Conservation (phyloP, 37 sponge, comb jelly and placozoan species). For the Mnemiopsis leidyi region DNA sequence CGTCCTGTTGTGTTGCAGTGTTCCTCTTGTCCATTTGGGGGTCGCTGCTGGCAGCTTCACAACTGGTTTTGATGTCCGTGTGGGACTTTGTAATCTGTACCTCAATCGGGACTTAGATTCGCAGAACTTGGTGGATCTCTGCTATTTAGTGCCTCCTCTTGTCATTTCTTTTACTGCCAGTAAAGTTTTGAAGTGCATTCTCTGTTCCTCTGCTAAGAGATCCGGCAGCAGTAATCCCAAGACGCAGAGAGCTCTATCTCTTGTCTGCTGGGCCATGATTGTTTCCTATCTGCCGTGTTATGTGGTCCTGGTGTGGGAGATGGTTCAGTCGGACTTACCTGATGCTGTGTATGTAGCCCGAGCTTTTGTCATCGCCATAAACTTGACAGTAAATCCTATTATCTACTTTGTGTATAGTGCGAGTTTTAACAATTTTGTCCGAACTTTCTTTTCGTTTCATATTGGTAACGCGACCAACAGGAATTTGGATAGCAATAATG, state of each 20-base stretch:
- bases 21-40: not conserved
- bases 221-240: not conserved
- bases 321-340: not conserved
- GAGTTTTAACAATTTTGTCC: not conserved
- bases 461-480: no score
- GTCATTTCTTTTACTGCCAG: constrained; percentile 21
- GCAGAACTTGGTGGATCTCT: not conserved
- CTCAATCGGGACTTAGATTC: not conserved
- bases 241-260: constrained; percentile 20
- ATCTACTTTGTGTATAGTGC: not conserved
- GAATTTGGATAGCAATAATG: no score
- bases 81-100: not conserved
- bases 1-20: not conserved
- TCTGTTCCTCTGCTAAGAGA: not conserved
- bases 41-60: not conserved
- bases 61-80: not conserved
- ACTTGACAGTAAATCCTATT: not conserved
- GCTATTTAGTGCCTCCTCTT: constrained; percentile 31
- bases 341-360: not conserved
- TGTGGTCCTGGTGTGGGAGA: not conserved
- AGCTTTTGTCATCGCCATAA: not conserved
- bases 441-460: not conserved
- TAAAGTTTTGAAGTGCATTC: constrained; percentile 23
- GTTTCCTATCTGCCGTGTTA: constrained; percentile 13
- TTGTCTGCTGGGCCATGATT: constrained; percentile 50